A percentile compares a stretch with the other conserved stretches of the same genome.
Conservation (phyloP, 2,888 invertebrate species). For the Kryphioiulus occultus region DNA sequence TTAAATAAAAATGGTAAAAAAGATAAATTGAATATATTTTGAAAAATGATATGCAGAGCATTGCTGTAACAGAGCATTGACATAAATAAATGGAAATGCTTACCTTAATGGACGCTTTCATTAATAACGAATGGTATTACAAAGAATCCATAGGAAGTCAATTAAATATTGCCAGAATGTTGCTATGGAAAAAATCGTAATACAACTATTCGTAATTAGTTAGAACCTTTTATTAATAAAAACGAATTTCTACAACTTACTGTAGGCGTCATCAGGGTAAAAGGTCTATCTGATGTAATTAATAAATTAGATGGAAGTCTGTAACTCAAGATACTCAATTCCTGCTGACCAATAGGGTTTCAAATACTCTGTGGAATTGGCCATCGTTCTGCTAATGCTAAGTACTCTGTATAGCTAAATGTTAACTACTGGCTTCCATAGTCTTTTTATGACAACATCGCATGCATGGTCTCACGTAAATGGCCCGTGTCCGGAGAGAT, state of each 20-base stretch:
- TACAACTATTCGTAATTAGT: too few species aligned
- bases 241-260: too few species aligned
- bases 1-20: neutral
- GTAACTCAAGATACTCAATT: neutral
- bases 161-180: too few species aligned
- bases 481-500: neutral
- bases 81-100: too few species aligned
- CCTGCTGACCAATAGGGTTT: neutral
- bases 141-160: too few species aligned
- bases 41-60: too few species aligned
- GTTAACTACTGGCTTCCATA: constrained; percentile 11
- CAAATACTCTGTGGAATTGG: neutral
- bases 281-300: neutral
- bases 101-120: too few species aligned
- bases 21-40: too few species aligned
- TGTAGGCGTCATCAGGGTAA: neutral
- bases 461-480: neutral
- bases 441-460: constrained; percentile 20
- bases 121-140: too few species aligned
- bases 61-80: too few species aligned
- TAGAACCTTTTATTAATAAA: too few species aligned
- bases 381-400: neutral
- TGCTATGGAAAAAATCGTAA: too few species aligned
- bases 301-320: neutral
- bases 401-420: neutral